Evolutionary conservation across 2,888 invertebrate genomes (phyloP).

Genomic region (Acanthopleura granulata): DNA sequence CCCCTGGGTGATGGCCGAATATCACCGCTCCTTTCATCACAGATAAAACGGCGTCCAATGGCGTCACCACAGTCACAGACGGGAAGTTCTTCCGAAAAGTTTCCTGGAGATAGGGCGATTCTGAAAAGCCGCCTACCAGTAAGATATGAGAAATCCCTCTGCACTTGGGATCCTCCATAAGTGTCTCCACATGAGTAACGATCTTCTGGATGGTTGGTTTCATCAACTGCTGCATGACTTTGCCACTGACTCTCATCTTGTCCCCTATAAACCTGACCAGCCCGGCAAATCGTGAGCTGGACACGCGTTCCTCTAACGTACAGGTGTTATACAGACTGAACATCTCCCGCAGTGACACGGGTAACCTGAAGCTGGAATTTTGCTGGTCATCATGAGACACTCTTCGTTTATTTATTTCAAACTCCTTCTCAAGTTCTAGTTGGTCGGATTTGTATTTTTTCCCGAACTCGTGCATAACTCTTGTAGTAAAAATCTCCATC

Average conservation of each 20-base stretch:
- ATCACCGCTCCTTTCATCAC: constrained; percentile 1
- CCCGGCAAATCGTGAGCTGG: too few relatives aligned
- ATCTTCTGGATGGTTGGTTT: neutral
- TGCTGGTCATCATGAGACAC: constrained; percentile 8
- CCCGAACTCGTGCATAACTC: neutral
- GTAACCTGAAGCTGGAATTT: constrained; percentile 23
- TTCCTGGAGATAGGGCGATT: neutral
- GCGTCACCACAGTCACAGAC: neutral
- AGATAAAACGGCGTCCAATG: neutral
- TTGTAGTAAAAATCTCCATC: neutral
- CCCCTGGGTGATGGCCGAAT: neutral
- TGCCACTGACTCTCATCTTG: neutral
- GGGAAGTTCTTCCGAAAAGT: neutral
- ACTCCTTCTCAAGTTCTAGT: neutral
- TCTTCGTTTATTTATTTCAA: neutral
- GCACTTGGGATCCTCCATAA: neutral
- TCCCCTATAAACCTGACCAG: neutral
- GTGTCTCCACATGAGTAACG: neutral
- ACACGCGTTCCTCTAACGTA: neutral
- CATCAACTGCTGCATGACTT: neutral
- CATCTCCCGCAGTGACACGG: constrained; percentile 3
- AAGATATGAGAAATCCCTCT: neutral
- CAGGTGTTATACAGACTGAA: neutral
- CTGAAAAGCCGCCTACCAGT: neutral
- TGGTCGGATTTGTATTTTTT: neutral